Base-by-base conservation (phyloP, 2,797 vertebrate genomes). In the Coendou prehensilis region DNA sequence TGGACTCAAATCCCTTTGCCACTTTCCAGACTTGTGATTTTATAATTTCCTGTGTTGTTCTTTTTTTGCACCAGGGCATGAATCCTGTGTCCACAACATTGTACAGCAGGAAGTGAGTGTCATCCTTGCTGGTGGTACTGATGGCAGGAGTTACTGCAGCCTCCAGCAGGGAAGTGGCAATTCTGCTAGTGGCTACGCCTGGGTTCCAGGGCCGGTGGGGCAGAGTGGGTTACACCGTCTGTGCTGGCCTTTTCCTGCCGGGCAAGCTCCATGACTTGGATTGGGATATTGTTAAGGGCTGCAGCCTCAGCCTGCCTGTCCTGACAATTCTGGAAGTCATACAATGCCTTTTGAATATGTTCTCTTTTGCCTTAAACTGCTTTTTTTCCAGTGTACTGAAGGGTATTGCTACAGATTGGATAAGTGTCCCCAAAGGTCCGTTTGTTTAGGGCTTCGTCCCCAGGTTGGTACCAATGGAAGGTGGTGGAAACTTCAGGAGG, bases 291-390 rank as follows among this genome's bases (percentile, higher is more conserved):
- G 28, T 59, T 82, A 6, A 26, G 1, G 9, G 33, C 20, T 64
- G 1, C 37, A 15, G 33, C 14, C 13, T 52, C 89, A 59, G 10
- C 18, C 22, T 0, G 11, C 18, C 33, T n/a, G 41, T 52, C 11
- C n/a, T 59, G 47, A n/a, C 37, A 87, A 56, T 80, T 87, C 69
- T 59, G 22, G 37, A 69, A 95, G 20, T 82, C 85, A 79, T 28
- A 33, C 30, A 82, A 14, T 67, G 37, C 69, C 83, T 91, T 96
- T 78, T 50, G 93, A 96, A 80, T 30, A 75, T n/a, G 61, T 75
- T 83, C 10, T 37, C 59, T 92, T 87, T 94, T 85, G 54, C 83
- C 85, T 84, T 83, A 92, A 84, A 61, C 26, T 80, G 56, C 63
- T 92, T 93, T 91, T 45, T 61, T 93, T 59, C 61, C 69, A 78